These are phyloP conservation scores for Chiloscyllium plagiosum DNA, from an alignment of 2,113 vertebrate genomes.

Conservation along the genomic window DNA sequence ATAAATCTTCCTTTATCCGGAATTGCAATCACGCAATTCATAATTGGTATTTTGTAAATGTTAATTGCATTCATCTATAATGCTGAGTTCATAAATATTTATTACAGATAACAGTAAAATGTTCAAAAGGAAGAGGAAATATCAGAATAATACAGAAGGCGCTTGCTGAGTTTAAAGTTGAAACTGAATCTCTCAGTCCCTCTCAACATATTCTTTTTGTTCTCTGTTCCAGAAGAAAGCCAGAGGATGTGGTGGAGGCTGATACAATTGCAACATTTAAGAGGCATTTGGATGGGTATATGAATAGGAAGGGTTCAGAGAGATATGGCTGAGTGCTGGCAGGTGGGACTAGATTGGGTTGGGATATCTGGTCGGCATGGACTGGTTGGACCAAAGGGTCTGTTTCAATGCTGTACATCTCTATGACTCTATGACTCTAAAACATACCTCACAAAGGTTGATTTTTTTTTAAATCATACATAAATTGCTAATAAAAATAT, in stretches of 20 bases:
- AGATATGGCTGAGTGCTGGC: too few relatives aligned
- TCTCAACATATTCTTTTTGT: neutral
- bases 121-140: neutral
- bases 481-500: conserved; percentile 3
- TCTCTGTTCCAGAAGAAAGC: neutral
- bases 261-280: too few relatives aligned
- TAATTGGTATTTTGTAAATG: neutral
- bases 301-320: too few relatives aligned
- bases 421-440: too few relatives aligned
- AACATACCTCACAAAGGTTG: neutral
- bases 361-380: too few relatives aligned
- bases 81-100: neutral
- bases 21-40: neutral
- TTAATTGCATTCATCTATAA: neutral
- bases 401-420: too few relatives aligned
- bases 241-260: too few relatives aligned
- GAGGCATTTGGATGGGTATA: too few relatives aligned
- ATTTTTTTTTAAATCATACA: neutral
- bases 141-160: neutral
- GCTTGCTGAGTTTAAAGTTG: neutral
- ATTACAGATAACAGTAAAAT: neutral
- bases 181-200: neutral
- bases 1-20: neutral
- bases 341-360: too few relatives aligned
- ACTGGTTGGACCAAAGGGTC: too few relatives aligned